phyloP scores from a whole-genome alignment of 2,797 vertebrate genomes.

The Hozukius guyotensis region DNA sequence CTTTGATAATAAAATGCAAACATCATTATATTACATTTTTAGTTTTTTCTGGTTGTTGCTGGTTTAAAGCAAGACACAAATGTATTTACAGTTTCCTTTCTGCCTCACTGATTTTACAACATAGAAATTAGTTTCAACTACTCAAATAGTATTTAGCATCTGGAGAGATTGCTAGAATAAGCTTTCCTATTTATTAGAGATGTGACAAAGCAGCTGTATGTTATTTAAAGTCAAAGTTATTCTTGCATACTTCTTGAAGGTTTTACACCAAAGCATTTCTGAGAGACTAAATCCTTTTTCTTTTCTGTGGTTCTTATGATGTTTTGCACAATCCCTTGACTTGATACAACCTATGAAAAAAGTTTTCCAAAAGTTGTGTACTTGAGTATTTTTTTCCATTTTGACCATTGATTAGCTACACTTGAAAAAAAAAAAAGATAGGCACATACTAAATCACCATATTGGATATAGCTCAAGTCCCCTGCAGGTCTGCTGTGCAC shows the following conservation, averaged over 20 bases:
- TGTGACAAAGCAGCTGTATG: background rate
- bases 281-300: background rate
- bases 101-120: background rate
- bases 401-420: constrained; percentile 35
- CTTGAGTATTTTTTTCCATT: background rate
- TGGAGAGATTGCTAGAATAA: background rate
- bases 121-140: background rate
- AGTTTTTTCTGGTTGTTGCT: background rate
- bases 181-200: background rate
- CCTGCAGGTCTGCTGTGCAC: constrained; percentile 36
- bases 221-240: background rate
- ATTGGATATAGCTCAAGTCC: constrained; percentile 19
- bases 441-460: constrained; percentile 21
- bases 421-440: background rate
- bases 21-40: background rate
- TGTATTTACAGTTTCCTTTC: background rate
- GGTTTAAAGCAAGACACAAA: background rate
- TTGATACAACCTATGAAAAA: background rate
- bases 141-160: background rate
- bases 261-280: background rate
- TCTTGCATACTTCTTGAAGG: background rate
- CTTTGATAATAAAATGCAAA: background rate
- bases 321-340: background rate
- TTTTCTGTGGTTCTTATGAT: background rate
- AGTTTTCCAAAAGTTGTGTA: constrained; percentile 4